Evolutionary conservation across 2,113 vertebrate genomes (phyloP).

Genomic region (Corythornis madagascariensis): DNA sequence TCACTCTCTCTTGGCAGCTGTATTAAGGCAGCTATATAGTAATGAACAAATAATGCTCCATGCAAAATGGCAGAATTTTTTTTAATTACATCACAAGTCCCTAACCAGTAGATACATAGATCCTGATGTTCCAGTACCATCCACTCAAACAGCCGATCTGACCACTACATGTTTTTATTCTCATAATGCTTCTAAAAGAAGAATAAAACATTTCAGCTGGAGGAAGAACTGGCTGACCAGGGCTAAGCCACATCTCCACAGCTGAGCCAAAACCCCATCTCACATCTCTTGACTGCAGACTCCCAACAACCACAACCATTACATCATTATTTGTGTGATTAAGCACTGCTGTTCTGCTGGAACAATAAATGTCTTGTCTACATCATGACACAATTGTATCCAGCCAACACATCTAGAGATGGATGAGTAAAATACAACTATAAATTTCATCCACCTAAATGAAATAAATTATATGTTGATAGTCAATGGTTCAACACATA

Average conservation of each 20-base stretch:
- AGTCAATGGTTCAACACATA: background rate
- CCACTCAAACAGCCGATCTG: background rate
- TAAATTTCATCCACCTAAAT: background rate
- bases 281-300: background rate
- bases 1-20: background rate
- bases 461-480: background rate
- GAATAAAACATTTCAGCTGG: background rate
- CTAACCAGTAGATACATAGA: background rate
- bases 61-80: background rate
- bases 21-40: background rate
- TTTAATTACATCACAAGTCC: background rate
- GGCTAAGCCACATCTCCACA: background rate
- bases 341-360: background rate
- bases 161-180: background rate
- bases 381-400: background rate
- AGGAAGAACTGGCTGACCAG: background rate
- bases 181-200: background rate
- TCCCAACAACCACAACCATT: background rate
- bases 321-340: conserved; percentile 16
- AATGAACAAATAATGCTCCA: background rate
- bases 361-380: background rate
- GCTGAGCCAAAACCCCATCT: background rate
- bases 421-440: background rate
- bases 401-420: background rate
- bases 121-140: background rate